Evolutionary conservation across 2,888 invertebrate genomes (phyloP).

Genomic region (Mythimna vitellina): DNA sequence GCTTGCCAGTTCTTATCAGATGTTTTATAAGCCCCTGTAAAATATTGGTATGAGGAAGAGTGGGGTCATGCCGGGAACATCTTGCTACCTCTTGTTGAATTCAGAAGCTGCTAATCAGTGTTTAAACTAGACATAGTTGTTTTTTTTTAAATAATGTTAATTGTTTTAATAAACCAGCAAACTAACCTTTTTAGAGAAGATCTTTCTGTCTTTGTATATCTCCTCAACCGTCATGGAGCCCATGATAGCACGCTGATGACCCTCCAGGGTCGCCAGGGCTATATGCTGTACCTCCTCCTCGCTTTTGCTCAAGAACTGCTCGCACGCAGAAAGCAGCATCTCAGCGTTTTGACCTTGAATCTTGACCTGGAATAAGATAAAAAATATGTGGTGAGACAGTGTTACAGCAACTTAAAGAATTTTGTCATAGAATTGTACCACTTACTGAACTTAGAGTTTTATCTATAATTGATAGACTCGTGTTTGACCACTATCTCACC

Average conservation of each 20-base stretch:
- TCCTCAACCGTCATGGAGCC: slow-evolving; percentile 99
- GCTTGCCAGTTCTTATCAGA: too few relatives aligned
- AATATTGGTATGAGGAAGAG: too few relatives aligned
- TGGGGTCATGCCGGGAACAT: too few relatives aligned
- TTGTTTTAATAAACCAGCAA: neutral
- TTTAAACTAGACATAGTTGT: too few relatives aligned
- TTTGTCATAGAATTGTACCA: neutral
- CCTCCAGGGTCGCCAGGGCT: slow-evolving; percentile 97
- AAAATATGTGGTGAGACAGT: slow-evolving; percentile 2
- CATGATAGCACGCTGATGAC: slow-evolving; percentile 98
- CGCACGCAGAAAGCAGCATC: slow-evolving; percentile 97
- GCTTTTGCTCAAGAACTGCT: slow-evolving; percentile 97
- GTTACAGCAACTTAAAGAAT: neutral
- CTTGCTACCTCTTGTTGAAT: too few relatives aligned
- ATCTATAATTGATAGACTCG: too few relatives aligned
- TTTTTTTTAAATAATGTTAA: too few relatives aligned
- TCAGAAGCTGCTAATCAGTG: too few relatives aligned
- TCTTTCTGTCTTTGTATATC: slow-evolving; percentile 98
- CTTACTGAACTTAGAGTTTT: neutral
- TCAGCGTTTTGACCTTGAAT: slow-evolving; percentile 97
- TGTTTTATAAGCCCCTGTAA: too few relatives aligned
- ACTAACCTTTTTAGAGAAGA: slow-evolving; percentile 95
- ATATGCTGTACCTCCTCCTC: slow-evolving; percentile 97
- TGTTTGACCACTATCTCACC: too few relatives aligned
- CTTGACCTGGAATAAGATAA: slow-evolving; percentile 92